These are phyloP conservation scores for Andrena camellia DNA, from an alignment of 2,888 invertebrate genomes.

Conservation along the genomic window DNA sequence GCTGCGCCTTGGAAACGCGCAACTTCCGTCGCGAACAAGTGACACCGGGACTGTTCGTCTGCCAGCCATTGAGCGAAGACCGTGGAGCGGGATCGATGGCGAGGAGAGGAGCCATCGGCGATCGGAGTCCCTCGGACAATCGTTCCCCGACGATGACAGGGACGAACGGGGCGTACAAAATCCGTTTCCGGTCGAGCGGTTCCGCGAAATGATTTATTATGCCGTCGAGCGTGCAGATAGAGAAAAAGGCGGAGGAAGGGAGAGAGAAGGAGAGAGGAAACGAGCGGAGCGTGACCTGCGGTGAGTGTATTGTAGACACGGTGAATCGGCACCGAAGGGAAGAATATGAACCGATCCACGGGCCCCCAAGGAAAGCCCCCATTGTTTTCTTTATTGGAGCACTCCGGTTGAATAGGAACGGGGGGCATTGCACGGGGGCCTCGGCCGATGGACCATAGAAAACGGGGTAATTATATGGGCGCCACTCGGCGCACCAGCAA, in stretches of 20 bases:
- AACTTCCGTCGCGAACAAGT: neutral
- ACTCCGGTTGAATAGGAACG: slow-evolving; percentile 48
- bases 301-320: slow-evolving; percentile 72
- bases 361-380: slow-evolving; percentile 66
- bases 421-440: slow-evolving; percentile 30
- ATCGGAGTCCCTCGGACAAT: slow-evolving; percentile 44
- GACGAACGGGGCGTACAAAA: slow-evolving; percentile 74
- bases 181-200: slow-evolving; percentile 83
- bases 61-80: slow-evolving; percentile 18
- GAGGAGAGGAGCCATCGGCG: slow-evolving; percentile 20
- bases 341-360: slow-evolving; percentile 70
- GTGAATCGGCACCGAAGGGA: slow-evolving; percentile 79
- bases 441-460: slow-evolving; percentile 79
- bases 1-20: neutral
- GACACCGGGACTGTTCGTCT: neutral
- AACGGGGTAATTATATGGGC: slow-evolving; percentile 81
- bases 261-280: slow-evolving; percentile 20
- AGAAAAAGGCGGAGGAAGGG: neutral
- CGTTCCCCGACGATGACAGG: slow-evolving; percentile 55
- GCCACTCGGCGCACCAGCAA: slow-evolving; percentile 73
- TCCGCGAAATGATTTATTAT: slow-evolving; percentile 84
- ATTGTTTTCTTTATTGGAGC: slow-evolving; percentile 78
- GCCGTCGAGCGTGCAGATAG: slow-evolving; percentile 74
- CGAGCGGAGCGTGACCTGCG: slow-evolving; percentile 79
- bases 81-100: neutral